A percentile compares a stretch with the other conserved stretches of the same genome.
Conservation (phyloP, 1,140 invertebrate genomes). For the Lucilia cuprina region DNA sequence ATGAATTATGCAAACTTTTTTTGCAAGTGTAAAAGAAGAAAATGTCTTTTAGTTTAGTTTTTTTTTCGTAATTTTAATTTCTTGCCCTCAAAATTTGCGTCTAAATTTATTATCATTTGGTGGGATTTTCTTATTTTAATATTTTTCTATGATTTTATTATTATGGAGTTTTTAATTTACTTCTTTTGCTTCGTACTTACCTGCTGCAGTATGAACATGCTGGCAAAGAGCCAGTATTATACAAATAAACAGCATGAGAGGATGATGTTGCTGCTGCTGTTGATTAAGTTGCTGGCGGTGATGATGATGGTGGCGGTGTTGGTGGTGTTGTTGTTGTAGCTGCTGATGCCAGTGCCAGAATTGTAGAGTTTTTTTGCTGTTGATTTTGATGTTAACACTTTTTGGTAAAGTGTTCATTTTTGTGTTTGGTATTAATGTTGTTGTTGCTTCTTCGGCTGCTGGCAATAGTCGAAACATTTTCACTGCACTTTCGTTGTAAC, state of each 20-base stretch:
- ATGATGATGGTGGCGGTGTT: not conserved
- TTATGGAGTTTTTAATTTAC: not conserved
- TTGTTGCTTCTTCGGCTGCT: not conserved
- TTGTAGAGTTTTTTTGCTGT: conserved; percentile 16
- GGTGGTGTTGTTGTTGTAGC: not conserved
- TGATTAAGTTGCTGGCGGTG: not conserved
- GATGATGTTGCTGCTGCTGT: not conserved
- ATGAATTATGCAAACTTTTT: not conserved
- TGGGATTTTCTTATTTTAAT: not conserved
- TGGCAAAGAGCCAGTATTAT: conserved; percentile 26
- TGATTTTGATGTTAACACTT: conserved; percentile 21
- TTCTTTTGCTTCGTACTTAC: conserved; percentile 1
- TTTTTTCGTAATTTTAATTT: not conserved
- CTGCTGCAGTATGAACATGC: conserved; percentile 15
- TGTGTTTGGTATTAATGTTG: not conserved
- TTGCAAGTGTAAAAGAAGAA: not conserved
- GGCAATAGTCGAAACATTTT: conserved; percentile 47
- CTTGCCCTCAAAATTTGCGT: not conserved
- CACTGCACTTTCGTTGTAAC: conserved; percentile 54
- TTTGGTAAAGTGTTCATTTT: conserved; percentile 7
- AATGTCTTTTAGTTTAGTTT: not conserved
- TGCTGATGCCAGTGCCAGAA: conserved; percentile 9
- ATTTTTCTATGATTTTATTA: not conserved
- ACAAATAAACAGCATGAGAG: not conserved
- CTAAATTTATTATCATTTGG: not conserved